Base-by-base conservation (phyloP, 1,140 invertebrate genomes). In the Pectinophora gossypiella region DNA sequence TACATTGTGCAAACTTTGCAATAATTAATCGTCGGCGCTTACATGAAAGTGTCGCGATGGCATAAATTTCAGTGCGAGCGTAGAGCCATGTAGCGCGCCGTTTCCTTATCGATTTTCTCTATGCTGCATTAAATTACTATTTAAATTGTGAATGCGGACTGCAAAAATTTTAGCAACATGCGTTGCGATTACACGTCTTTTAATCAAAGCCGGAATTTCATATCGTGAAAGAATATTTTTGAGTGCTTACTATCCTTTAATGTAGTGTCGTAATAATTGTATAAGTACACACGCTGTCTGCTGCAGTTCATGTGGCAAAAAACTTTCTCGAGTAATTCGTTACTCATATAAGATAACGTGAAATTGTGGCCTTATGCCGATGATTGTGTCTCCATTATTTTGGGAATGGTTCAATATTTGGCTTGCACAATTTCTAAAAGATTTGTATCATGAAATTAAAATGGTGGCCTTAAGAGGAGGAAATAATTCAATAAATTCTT, bases 51-150 rank as follows among this genome's bases (percentile, higher is more conserved):
- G 68, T 68, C 54, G 58, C 58, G 63, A 61, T 68, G 57, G 63
- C 56, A 59, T 72, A 68, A 61, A 65, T 64, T 68, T 63, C 47
- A 61, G 58, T 56, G 68, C 60, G 63, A 64, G 59, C 57, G 61
- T 54, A 54, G 58, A 61, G 62, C 65, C 49, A 74, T 75, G 75
- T 75, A 71, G 68, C 77, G 77, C 71, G 71, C 71, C 60, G 78
- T 74, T 73, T 76, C 73, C 76, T 75, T 85, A 85, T 85, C 79
- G 81, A 85, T 85, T 85, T 85, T 85, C 81, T 76, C 69, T 78
- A 74, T 79, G 74, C 82, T 81, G 82, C 82, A 85, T 83, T 83
- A 82, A 76, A 80, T 76, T 81, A 76, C 69, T 73, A 72, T 76
- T 83, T 71, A 72, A 78, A 81, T 78, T 61, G 73, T 78, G 74